A percentile compares a stretch with the other conserved stretches of the same genome.
phyloP scores from a whole-genome alignment of 1,140 invertebrate species.

The Neoseiulus cucumeris region DNA sequence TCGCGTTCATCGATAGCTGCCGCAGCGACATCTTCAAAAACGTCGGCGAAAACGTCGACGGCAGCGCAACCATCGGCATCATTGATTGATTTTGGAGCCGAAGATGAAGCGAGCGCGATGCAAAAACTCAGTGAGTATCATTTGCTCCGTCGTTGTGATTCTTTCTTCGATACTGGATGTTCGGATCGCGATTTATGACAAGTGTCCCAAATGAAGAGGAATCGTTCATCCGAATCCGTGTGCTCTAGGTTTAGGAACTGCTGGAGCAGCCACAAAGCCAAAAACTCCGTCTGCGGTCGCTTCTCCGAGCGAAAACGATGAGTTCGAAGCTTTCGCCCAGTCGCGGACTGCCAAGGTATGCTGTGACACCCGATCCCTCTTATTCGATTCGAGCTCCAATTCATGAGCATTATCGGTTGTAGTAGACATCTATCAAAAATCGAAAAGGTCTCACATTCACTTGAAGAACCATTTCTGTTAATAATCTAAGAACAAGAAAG shows the following conservation, averaged over 20 bases:
- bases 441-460: too few species aligned
- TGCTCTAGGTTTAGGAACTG: conserved; percentile 7
- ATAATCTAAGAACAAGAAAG: too few species aligned
- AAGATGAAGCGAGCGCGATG: not conserved
- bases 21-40: not conserved
- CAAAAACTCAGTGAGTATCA: not conserved
- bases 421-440: too few species aligned
- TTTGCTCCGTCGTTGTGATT: too few species aligned
- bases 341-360: conserved; percentile 48
- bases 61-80: conserved; percentile 12
- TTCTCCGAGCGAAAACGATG: conserved; percentile 30
- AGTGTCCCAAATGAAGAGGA: too few species aligned
- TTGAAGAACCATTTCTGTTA: too few species aligned
- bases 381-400: too few species aligned
- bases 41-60: not conserved
- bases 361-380: not conserved
- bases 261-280: conserved; percentile 12
- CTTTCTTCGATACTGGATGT: too few species aligned
- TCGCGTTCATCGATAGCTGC: not conserved
- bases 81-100: not conserved
- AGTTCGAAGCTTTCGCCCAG: conserved; percentile 82
- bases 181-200: conserved; percentile 8
- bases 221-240: too few species aligned
- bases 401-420: too few species aligned
- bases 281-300: not conserved